Conservation (phyloP, 2,797 vertebrate genomes). For the Monodelphis domestica region DNA sequence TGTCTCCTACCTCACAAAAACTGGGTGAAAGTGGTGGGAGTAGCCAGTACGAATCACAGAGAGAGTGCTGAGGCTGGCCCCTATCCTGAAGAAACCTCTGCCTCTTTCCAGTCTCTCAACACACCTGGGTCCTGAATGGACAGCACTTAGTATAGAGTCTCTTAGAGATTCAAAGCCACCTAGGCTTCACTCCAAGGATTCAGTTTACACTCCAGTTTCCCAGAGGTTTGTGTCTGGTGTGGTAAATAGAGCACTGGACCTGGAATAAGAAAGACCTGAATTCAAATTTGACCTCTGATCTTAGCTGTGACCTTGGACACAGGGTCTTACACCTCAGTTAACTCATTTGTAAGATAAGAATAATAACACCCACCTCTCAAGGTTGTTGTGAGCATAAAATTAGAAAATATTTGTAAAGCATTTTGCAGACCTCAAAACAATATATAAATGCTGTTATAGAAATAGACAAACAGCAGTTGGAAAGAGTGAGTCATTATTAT, state of each 20-base stretch:
- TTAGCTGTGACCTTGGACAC: neutral
- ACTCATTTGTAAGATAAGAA: neutral
- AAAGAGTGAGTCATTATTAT: neutral
- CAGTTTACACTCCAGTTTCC: neutral
- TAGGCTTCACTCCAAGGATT: neutral
- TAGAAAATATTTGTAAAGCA: neutral
- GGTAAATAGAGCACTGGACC: neutral
- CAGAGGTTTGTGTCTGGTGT: neutral
- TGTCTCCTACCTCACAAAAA: neutral
- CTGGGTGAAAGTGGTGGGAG: neutral
- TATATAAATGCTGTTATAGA: neutral
- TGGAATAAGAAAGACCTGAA: neutral
- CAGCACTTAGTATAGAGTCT: neutral
- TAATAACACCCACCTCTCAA: neutral
- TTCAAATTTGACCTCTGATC: neutral
- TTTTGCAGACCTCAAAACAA: neutral
- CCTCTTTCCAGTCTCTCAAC: neutral
- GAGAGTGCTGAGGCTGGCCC: neutral
- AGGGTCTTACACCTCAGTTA: neutral
- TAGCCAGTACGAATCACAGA: neutral
- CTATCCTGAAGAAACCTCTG: neutral
- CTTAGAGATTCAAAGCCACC: neutral
- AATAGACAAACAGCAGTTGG: neutral
- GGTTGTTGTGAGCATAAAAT: neutral
- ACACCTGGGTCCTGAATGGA: neutral